Base-by-base conservation (phyloP, 2,113 vertebrate genomes). In the Cynocephalus volans region DNA sequence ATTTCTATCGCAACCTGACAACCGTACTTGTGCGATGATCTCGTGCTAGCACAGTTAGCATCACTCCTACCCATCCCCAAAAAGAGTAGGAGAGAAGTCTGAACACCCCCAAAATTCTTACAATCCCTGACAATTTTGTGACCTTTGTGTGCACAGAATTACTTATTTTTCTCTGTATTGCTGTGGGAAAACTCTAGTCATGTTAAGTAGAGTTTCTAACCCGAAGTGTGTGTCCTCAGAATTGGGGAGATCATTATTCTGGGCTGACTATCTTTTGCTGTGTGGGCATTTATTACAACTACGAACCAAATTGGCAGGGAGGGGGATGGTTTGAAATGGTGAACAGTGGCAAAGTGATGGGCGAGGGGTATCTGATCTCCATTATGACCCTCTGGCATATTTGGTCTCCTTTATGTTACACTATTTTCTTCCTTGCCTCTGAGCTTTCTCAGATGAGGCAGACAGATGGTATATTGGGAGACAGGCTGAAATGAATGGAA, bases 401-500 rank as follows among this genome's bases (percentile, higher is more conserved):
- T 97, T 96, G 90, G 15, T 52, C 89, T 85, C 21, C 5, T 94
- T 15, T 96, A 9, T 84, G 76, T 88, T 80, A 94, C 87, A 4
- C 31, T 18, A 3, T 58, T 96, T 52, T 96, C 85, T 97, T 95
- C 87, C 73, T 89, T 1, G 50, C 70, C 90, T 96, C 73, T 9
- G 60, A 95, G 36, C 54, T 90, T 95, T 88, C 79, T 95, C 26
- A 1, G 18, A 97, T 86, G 72, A 96, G 23, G 50, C 4, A n/a
- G 91, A 96, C 90, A 95, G 93, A 58, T 97, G 93, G 70, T 84
- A n/a, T 75, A 80, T 56, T 94, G 93, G 95, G 82, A 97, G 95
- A 80, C 4, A 33, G 96, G 26, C 96, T 97, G 86, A 97, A 98
- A 98, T 36, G 4, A 97, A 95, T 60, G 93, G 76, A 19, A 81